Conservation (phyloP, 2,113 vertebrate genomes). For the Osmerus mordax region DNA sequence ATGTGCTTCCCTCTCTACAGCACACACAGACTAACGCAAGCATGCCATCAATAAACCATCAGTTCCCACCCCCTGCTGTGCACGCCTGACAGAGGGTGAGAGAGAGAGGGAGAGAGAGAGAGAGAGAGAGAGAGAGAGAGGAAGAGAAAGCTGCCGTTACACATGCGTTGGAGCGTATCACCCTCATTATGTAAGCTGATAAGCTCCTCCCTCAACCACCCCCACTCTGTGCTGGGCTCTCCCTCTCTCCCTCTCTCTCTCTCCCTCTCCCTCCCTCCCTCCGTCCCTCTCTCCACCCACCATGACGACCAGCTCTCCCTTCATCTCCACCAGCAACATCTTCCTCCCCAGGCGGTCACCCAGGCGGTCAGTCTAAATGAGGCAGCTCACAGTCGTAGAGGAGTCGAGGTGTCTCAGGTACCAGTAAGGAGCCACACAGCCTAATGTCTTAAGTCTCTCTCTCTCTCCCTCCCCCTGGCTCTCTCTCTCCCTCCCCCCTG, state of each 20-base stretch:
- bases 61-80: constrained; percentile 32
- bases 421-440: too few relatives aligned
- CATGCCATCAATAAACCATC: constrained; percentile 64
- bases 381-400: too few relatives aligned
- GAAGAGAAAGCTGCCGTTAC: constrained; percentile 24
- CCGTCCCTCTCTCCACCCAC: too few relatives aligned
- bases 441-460: too few relatives aligned
- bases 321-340: too few relatives aligned
- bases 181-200: constrained; percentile 64
- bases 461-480: constrained; percentile 13
- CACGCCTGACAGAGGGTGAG: constrained; percentile 14
- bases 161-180: constrained; percentile 40
- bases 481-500: background rate
- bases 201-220: constrained; percentile 51
- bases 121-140: constrained; percentile 24
- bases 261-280: constrained; percentile 13
- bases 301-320: too few relatives aligned
- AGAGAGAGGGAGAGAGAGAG: constrained; percentile 1
- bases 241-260: background rate
- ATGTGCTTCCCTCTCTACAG: constrained; percentile 5
- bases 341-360: too few relatives aligned
- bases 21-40: constrained; percentile 31
- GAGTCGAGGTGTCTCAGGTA: too few relatives aligned
- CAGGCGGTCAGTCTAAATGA: too few relatives aligned
- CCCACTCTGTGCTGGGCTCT: constrained; percentile 8